A percentile compares a stretch with the other conserved stretches of the same genome.
Conservation (phyloP, 2,888 invertebrate species). For the Galerucella pusilla region DNA sequence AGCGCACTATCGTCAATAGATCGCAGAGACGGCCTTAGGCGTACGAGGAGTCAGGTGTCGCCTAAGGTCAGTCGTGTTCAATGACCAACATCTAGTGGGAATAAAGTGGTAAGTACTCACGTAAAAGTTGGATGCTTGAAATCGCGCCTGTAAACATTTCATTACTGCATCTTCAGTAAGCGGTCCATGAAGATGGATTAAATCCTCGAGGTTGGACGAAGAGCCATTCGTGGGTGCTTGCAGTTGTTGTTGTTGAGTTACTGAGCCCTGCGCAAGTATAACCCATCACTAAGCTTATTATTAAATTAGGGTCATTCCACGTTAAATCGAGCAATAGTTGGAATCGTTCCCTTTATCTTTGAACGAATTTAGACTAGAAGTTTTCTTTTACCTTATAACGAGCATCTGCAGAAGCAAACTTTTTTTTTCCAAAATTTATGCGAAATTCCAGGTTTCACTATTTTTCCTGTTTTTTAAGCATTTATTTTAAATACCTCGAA, state of each 20-base stretch:
- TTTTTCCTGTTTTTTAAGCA: too few relatives aligned
- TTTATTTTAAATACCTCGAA: too few relatives aligned
- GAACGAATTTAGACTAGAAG: too few relatives aligned
- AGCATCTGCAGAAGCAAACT: too few relatives aligned
- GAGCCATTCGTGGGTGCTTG: constrained; percentile 54
- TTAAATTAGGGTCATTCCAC: too few relatives aligned
- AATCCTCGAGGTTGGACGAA: constrained; percentile 79
- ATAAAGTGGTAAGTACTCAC: constrained; percentile 71
- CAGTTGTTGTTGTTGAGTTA: constrained; percentile 48
- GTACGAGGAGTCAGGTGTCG: constrained; percentile 46
- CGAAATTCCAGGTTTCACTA: too few relatives aligned
- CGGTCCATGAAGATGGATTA: constrained; percentile 92
- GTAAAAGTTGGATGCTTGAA: constrained; percentile 86
- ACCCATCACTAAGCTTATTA: background rate
- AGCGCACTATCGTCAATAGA: background rate
- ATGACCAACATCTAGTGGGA: constrained; percentile 50
- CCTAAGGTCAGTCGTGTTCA: constrained; percentile 59
- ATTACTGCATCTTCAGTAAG: constrained; percentile 95
- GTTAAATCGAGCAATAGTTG: too few relatives aligned
- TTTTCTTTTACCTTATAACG: too few relatives aligned
- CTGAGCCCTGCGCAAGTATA: constrained; percentile 31
- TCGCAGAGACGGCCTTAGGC: constrained; percentile 56
- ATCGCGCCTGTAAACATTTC: constrained; percentile 89
- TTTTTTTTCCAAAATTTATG: too few relatives aligned
- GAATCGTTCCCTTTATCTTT: too few relatives aligned